These are phyloP conservation scores for Aplocera efformata DNA, from an alignment of 2,888 invertebrate genomes.

Conservation along the genomic window DNA sequence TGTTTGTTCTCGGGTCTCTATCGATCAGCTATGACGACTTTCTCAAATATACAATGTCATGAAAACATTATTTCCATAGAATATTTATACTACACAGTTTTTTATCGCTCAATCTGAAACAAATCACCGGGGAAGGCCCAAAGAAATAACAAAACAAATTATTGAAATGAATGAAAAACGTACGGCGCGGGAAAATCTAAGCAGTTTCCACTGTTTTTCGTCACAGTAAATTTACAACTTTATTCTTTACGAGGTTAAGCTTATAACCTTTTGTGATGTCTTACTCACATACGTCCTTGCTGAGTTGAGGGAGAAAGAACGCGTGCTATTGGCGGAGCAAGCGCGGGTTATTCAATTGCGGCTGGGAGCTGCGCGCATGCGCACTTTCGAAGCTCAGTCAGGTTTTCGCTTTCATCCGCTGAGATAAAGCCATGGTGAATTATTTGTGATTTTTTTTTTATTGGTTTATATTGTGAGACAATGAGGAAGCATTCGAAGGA, in stretches of 20 bases:
- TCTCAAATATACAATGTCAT: conserved; percentile 1
- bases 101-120: conserved; percentile 1
- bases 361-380: conserved; percentile 53
- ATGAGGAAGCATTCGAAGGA: conserved; percentile 16
- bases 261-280: conserved; percentile 40
- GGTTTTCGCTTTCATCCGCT: conserved; percentile 67
- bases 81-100: not conserved
- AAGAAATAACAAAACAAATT: not conserved
- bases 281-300: conserved; percentile 59
- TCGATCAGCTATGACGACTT: not conserved
- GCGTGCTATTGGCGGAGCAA: conserved; percentile 52
- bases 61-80: not conserved
- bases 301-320: conserved; percentile 46
- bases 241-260: conserved; percentile 23
- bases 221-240: conserved; percentile 1
- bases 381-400: conserved; percentile 65
- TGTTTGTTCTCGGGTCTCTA: too few species aligned
- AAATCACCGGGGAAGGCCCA: conserved; percentile 8
- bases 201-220: conserved; percentile 11
- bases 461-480: conserved; percentile 9
- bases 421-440: conserved; percentile 54
- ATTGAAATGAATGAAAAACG: conserved; percentile 9
- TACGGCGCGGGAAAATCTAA: conserved; percentile 10
- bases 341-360: conserved; percentile 72
- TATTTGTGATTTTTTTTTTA: conserved; percentile 31